Evolutionary conservation across 2,888 invertebrate genomes (phyloP), one percentile per base, ranked within the genome.

Genomic region (Ceramica pisi): DNA sequence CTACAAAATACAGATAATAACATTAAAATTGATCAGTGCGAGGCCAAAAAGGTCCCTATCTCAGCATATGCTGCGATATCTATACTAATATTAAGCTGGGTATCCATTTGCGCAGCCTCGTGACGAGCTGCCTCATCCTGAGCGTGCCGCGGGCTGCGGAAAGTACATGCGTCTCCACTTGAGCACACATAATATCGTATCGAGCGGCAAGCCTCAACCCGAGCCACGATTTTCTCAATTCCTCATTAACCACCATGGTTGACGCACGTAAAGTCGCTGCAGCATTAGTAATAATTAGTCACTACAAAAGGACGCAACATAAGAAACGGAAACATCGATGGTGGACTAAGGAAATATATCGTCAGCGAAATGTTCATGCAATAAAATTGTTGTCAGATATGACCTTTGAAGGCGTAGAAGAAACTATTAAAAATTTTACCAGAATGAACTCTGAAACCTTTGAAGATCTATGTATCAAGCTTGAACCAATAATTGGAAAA

Each of bases 241-340:
- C 19, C 31, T 55, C 55, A 55, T 55, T 55, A 62, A 21, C 57
- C 35, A 41, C n/a, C 21, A 38, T 59, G 55, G 55, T 55, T 55
- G 55, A 35, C 55, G 55, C 55, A 55, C 55, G 19, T 55, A 55
- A 55, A 55, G 55, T 35, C 31, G 55, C 55, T 55, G 55, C 55
- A 35, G 55, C 55, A 55, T 55, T 31, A 31, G 55, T 35, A 55
- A 6, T 55, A 55, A 53, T 53, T 53, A 31, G 53, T 53, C 31
- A 55, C 26, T 55, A 55, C 16, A 55, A 56, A 55, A 55, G 55
- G 55, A 55, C 31, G 26, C 55, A 55, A 55, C 55, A 55, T 55
- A 55, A 78, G 74, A 80, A 78, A 78, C 68, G 64, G 60, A 73
- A 80, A 75, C 78, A 61, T 74, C 71, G 70, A 73, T 75, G 67